phyloP scores from a whole-genome alignment of 2,113 vertebrate genomes.

The Mirza zaza region DNA sequence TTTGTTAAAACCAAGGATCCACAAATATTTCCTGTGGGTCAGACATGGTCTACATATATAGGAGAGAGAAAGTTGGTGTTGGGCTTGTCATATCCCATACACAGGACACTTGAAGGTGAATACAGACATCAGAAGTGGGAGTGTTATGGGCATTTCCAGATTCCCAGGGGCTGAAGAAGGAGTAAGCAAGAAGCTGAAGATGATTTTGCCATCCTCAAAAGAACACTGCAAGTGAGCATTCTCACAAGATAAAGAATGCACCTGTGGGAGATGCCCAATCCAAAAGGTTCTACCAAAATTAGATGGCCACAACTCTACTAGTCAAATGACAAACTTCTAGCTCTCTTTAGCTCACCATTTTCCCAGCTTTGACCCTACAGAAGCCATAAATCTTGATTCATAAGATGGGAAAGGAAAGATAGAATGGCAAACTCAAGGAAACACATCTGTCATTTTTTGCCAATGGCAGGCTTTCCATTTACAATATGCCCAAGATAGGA shows the following conservation, averaged over 20 bases:
- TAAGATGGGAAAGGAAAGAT: background rate
- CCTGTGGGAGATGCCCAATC: background rate
- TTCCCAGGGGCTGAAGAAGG: background rate
- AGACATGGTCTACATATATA: background rate
- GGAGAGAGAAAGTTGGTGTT: background rate
- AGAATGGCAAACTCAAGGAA: background rate
- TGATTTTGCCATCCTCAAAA: constrained; percentile 1
- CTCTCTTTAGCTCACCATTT: background rate
- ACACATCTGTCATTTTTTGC: background rate
- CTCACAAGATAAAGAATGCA: background rate
- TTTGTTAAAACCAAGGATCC: background rate
- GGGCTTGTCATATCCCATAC: background rate
- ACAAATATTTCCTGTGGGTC: background rate
- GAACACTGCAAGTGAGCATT: background rate
- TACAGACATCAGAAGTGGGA: background rate
- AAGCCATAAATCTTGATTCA: background rate
- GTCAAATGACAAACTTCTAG: background rate
- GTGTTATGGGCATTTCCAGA: background rate
- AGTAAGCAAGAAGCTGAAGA: background rate
- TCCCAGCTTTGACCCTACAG: background rate
- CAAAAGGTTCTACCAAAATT: background rate
- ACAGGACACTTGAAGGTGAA: background rate
- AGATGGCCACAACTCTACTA: background rate
- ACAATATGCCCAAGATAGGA: background rate
- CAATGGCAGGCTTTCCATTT: background rate